A percentile compares a stretch with the other conserved stretches of the same genome.
phyloP scores from a whole-genome alignment of 2,888 invertebrate genomes.

The Cephus spinipes region DNA sequence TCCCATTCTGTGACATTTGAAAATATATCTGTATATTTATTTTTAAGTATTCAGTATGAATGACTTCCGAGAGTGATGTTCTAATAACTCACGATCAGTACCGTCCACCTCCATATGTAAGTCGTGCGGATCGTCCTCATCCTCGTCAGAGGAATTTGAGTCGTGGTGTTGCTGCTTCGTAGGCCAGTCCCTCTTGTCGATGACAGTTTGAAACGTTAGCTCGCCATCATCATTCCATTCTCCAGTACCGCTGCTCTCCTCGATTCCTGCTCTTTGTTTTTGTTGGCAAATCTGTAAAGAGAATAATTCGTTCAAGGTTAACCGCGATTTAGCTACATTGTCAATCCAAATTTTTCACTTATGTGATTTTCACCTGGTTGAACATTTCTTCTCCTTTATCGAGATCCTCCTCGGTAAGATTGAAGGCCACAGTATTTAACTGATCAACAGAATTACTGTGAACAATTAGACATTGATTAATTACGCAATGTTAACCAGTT shows the following conservation, averaged over 20 bases:
- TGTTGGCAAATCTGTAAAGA: slow-evolving; percentile 51
- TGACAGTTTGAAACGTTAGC: slow-evolving; percentile 68
- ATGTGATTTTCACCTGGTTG: slow-evolving; percentile 69
- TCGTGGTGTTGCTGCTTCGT: slow-evolving; percentile 54
- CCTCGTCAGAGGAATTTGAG: slow-evolving; percentile 67
- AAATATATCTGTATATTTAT: neutral
- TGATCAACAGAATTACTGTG: slow-evolving; percentile 58
- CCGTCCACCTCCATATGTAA: slow-evolving; percentile 65
- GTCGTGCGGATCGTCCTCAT: slow-evolving; percentile 66
- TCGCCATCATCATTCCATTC: slow-evolving; percentile 68
- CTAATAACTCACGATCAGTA: slow-evolving; percentile 66
- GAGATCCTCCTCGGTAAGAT: slow-evolving; percentile 67
- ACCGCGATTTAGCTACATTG: neutral
- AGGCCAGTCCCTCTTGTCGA: slow-evolving; percentile 66
- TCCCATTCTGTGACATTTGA: slow-evolving; percentile 47
- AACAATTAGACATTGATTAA: slow-evolving; percentile 43
- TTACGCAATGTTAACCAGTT: neutral
- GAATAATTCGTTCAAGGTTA: slow-evolving; percentile 2
- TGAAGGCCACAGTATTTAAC: slow-evolving; percentile 64
- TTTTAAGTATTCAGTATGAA: slow-evolving; percentile 1
- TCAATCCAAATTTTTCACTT: neutral
- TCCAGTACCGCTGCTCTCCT: slow-evolving; percentile 50
- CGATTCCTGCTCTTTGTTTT: slow-evolving; percentile 55
- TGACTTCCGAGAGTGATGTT: neutral
- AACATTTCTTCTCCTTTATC: slow-evolving; percentile 71